Conservation (phyloP, 2,888 invertebrate species). For the Brachyopa scutellaris region DNA sequence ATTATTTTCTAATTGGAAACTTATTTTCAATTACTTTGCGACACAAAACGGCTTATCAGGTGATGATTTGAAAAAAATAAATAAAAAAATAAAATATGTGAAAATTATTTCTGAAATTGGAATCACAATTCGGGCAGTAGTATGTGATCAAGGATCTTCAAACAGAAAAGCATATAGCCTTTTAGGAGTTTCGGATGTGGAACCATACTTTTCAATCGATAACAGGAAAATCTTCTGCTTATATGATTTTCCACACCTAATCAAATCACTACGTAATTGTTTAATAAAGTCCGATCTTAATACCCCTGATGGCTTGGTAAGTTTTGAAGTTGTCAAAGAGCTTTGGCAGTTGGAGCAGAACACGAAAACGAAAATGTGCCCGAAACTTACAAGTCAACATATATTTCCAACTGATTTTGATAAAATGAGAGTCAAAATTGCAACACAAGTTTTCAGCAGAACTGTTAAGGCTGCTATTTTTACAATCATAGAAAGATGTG, state of each 20-base stretch:
- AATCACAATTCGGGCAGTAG: slow-evolving; percentile 23
- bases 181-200: not conserved
- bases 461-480: too few relatives aligned
- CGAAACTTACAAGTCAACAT: too few relatives aligned
- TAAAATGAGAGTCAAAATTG: too few relatives aligned
- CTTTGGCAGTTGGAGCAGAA: not conserved
- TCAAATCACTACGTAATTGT: slow-evolving; percentile 10
- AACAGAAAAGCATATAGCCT: slow-evolving; percentile 32
- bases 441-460: too few relatives aligned
- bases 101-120: slow-evolving; percentile 14
- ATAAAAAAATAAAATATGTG: slow-evolving; percentile 33
- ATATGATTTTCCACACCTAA: too few relatives aligned
- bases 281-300: slow-evolving; percentile 9
- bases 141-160: slow-evolving; percentile 39
- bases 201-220: slow-evolving; percentile 1
- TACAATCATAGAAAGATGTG: too few relatives aligned
- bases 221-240: slow-evolving; percentile 10
- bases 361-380: too few relatives aligned
- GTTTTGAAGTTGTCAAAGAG: slow-evolving; percentile 12
- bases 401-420: too few relatives aligned
- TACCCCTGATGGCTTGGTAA: slow-evolving; percentile 26
- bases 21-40: too few relatives aligned
- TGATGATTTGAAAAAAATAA: slow-evolving; percentile 19
- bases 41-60: too few relatives aligned
- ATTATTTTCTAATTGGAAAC: slow-evolving; percentile 49